Conservation (phyloP, 2,797 vertebrate species). For the Ceryle rudis region DNA sequence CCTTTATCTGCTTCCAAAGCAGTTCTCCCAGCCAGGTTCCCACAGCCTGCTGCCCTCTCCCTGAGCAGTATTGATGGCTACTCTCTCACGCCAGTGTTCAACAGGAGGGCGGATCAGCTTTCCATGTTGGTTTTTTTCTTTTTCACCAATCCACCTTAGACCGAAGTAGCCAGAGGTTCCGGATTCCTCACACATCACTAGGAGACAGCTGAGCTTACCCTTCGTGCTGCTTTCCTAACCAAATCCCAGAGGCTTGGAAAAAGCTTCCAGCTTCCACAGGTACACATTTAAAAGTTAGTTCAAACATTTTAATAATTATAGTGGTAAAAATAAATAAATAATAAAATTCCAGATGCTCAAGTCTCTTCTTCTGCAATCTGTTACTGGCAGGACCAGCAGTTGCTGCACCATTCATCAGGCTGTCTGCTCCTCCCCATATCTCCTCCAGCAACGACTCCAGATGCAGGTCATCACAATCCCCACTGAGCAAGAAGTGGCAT, state of each 20-base stretch:
- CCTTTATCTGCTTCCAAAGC: background rate
- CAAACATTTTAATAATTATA: background rate
- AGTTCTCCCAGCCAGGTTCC: background rate
- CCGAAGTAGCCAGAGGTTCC: background rate
- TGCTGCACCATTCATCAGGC: background rate
- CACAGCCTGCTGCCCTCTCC: background rate
- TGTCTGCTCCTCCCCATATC: background rate
- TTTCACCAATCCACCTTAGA: background rate
- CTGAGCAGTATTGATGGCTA: background rate
- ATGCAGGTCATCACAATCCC: background rate
- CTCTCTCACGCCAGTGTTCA: background rate
- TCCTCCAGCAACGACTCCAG: background rate
- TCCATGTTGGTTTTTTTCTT: too few species aligned
- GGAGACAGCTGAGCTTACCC: background rate
- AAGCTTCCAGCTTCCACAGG: background rate
- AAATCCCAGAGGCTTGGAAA: background rate
- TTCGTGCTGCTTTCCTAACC: background rate
- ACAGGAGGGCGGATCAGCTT: background rate
- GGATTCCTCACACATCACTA: background rate
- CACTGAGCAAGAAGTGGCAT: background rate
- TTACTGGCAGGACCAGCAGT: background rate
- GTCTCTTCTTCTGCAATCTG: background rate
- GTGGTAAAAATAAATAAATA: too few species aligned
- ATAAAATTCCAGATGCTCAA: background rate
- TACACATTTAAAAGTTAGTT: background rate